Conservation (phyloP, 2,113 vertebrate genomes). For the Triplophysa siluroides region DNA sequence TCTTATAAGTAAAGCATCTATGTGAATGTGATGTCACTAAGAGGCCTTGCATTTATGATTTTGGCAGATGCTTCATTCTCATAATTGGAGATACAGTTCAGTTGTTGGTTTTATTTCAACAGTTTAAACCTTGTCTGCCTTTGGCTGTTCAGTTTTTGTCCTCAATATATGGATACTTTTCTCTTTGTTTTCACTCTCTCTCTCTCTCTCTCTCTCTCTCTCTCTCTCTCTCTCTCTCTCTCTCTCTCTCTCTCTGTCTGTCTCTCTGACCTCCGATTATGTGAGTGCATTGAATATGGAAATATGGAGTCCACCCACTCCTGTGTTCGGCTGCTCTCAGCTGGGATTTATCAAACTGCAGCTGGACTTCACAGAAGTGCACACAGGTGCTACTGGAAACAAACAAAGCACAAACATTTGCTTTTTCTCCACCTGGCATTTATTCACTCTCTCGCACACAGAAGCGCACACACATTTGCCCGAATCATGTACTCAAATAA, state of each 20-base stretch:
- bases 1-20: no score
- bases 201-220: not conserved
- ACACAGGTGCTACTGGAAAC: conserved; percentile 32
- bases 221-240: conserved; percentile 4
- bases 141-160: not conserved
- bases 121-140: not conserved
- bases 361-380: conserved; percentile 52
- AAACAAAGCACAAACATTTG: conserved; percentile 23
- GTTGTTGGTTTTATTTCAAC: not conserved
- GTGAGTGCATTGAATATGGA: conserved; percentile 67
- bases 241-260: conserved; percentile 17
- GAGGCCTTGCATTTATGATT: no score
- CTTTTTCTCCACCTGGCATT: not conserved
- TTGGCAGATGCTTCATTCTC: no score
- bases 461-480: not conserved
- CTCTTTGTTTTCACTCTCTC: no score
- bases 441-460: not conserved
- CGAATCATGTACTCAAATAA: not conserved
- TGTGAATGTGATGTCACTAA: no score
- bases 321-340: conserved; percentile 62
- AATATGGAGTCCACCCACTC: conserved; percentile 72
- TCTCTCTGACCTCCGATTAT: conserved; percentile 45
- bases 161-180: not conserved
- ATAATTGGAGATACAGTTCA: no score
- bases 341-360: conserved; percentile 54